Conservation (phyloP, 2,113 vertebrate genomes). For the Pungitius pungitius region DNA sequence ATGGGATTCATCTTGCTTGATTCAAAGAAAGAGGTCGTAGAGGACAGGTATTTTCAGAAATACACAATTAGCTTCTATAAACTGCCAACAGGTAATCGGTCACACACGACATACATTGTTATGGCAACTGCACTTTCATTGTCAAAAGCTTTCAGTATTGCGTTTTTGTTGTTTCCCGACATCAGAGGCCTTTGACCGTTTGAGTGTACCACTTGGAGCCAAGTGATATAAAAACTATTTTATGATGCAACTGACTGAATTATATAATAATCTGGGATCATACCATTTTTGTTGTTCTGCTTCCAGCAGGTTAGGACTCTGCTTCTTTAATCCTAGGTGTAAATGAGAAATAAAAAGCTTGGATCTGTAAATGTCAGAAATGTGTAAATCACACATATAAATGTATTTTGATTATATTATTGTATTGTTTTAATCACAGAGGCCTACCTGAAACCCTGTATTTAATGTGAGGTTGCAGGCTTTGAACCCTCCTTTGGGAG, state of each 20-base stretch:
- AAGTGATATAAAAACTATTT: neutral
- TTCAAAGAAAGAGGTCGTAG: too few relatives aligned
- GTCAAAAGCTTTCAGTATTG: neutral
- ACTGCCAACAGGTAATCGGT: neutral
- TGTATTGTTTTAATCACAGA: neutral
- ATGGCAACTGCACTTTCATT: neutral
- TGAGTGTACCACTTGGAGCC: neutral
- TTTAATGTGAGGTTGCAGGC: slow-evolving; percentile 1
- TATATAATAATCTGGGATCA: neutral
- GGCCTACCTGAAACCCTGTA: neutral
- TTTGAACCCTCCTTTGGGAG: slow-evolving; percentile 18
- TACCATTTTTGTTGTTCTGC: neutral
- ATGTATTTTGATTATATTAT: neutral
- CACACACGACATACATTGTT: neutral
- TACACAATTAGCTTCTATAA: neutral
- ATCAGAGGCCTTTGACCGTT: neutral
- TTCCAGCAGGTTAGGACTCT: neutral
- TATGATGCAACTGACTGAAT: neutral
- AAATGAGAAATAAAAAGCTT: neutral
- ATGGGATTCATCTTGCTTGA: too few relatives aligned
- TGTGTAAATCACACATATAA: neutral
- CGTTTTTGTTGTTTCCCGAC: neutral
- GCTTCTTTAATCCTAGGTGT: neutral
- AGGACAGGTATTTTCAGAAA: too few relatives aligned
- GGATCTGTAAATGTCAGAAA: neutral